Evolutionary conservation across 2,888 invertebrate genomes (phyloP), one percentile per base, ranked within the genome.

Genomic region (Amblyteles armatorius): DNA sequence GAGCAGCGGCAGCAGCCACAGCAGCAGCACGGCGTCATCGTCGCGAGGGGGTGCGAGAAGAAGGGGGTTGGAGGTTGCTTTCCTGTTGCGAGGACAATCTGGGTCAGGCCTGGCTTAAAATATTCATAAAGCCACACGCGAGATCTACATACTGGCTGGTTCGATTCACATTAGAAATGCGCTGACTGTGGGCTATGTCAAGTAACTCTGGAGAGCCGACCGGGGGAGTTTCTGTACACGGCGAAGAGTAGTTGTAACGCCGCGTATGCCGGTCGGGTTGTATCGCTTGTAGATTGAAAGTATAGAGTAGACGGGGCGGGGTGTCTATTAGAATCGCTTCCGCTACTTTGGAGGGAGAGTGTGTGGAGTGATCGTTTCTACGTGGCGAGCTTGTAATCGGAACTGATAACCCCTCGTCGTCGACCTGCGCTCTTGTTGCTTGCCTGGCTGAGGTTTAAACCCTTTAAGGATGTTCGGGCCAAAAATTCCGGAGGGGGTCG

Each of bases 61-160:
- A 52, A 60, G 83, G 9, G 60, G 33, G 33, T 13, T 60, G 33
- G 55, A 44, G 87, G 86, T 85, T 86, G 87, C 88, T 90, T 90
- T 89, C 88, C 91, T 90, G 91, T 90, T 89, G 89, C 88, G 89
- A 90, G 90, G 89, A 92, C 90, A 91, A 92, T 92, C 92, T 92
- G 90, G 92, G 92, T 92, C 92, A 92, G 90, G 89, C 88, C 89
- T 89, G 87, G 91, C 92, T 92, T 92, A 90, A 92, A 92, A 92
- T 92, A 92, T 93, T 92, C 92, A 92, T 91, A 91, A 92, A 92
- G 90, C 90, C 84, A 88, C 90, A 90, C 91, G 92, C 92, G 89
- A 92, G 89, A 90, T 92, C 89, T 89, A 89, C 90, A 90, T 88
- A 88, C 83, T 87, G 81, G 86, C 55, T 83, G 82, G 91, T 92